These are phyloP conservation scores for Thomomys bottae DNA, from an alignment of 2,113 vertebrate genomes.

Conservation along the genomic window DNA sequence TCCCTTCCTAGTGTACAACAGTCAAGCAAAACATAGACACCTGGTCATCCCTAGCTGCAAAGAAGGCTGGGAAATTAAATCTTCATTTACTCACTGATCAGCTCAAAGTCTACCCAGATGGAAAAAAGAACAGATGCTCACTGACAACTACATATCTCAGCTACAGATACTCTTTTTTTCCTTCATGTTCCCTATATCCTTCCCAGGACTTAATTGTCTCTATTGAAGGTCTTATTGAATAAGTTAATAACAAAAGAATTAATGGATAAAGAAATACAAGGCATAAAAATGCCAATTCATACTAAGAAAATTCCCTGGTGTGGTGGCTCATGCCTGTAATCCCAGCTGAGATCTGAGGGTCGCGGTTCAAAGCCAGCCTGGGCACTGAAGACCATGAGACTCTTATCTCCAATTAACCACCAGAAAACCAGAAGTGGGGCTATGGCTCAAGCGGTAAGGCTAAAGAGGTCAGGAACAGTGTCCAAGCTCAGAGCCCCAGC, in stretches of 20 bases:
- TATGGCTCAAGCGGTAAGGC: too few relatives aligned
- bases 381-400: too few relatives aligned
- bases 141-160: background rate
- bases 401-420: too few relatives aligned
- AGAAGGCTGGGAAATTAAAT: background rate
- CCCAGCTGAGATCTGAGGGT: too few relatives aligned
- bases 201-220: background rate
- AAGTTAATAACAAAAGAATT: slow-evolving; percentile 14
- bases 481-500: too few relatives aligned
- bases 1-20: background rate
- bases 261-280: background rate
- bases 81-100: background rate
- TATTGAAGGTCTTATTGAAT: background rate
- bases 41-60: background rate
- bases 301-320: too few relatives aligned
- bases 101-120: background rate
- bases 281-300: background rate
- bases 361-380: too few relatives aligned
- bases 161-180: background rate
- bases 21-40: background rate
- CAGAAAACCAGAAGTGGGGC: too few relatives aligned
- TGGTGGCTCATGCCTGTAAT: too few relatives aligned
- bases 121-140: background rate
- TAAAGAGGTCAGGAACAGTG: too few relatives aligned
- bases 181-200: background rate